Evolutionary conservation across 2,113 vertebrate species (phyloP), one percentile per base, ranked within the genome.

Genomic region (Riparia riparia): DNA sequence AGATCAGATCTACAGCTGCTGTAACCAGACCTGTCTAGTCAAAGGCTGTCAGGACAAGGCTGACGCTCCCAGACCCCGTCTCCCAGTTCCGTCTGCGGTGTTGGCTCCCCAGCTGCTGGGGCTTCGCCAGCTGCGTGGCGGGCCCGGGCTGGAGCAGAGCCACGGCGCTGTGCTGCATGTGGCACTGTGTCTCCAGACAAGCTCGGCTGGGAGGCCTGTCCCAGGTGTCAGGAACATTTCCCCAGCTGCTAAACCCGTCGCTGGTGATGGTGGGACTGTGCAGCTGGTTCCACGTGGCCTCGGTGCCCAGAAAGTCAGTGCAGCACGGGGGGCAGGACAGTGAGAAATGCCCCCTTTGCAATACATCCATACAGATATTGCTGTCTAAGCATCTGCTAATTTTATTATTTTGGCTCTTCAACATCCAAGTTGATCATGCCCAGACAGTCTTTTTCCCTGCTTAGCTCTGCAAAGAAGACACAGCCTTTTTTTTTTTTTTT

Each of bases 21-120:
- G 54, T 86, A 89, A 68, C 90, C 77, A 87, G 86, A 76, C 31
- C 60, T 74, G 89, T 85, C 93, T 84, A 91, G 88, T 79, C 69
- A 25, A 39, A 83, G 93, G 80, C 82, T 88, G 93, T 92, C 79
- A 73, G 89, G 72, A 44, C 82, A 47, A 92, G 94, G 74, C 58
- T n/a, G 85, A 24, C 5, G 29, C 89, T 93, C 80, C 45, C 89
- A 70, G 51, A 50, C 14, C 37, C n/a, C 0, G 0, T 81, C 82
- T 93, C 63, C 88, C 26, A 10, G 86, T 92, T 80, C 78, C 4
- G 5, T 88, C 88, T 90, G 91, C 0, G 3, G 54, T 4, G 12
- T 58, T 76, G 66, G 31, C 68, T 39, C 28, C 73, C 21, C 49
- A 51, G 82, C 57, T 1, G 18, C 87, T 51, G 81, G 56, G 65